Percentiles rank a stretch among this genome's conserved stretches.
These are phyloP conservation scores for Eudyptes chrysolophus DNA, from an alignment of 2,113 vertebrate species.

Conservation along the genomic window DNA sequence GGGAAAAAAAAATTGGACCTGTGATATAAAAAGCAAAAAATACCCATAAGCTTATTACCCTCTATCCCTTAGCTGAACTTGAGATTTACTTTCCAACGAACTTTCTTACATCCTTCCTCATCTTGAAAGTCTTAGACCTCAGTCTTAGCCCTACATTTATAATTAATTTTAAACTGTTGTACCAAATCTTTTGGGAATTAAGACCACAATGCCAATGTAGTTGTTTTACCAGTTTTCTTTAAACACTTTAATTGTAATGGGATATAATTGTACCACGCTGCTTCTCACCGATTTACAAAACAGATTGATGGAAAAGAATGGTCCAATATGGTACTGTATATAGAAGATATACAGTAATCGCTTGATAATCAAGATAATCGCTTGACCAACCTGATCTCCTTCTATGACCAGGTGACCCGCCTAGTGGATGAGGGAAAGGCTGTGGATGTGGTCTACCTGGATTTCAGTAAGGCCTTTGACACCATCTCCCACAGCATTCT, in stretches of 20 bases:
- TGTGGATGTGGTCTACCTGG: too few relatives aligned
- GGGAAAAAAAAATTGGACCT: background rate
- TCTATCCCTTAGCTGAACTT: background rate
- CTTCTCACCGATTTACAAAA: constrained; percentile 55
- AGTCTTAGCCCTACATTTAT: constrained; percentile 43
- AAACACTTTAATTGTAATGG: constrained; percentile 54
- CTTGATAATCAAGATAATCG: too few relatives aligned
- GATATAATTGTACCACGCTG: constrained; percentile 56
- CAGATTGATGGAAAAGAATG: background rate
- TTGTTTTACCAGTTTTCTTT: constrained; percentile 50
- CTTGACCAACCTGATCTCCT: too few relatives aligned
- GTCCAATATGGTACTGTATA: background rate
- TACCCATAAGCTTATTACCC: background rate
- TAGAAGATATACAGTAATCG: background rate
- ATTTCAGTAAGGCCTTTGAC: too few relatives aligned
- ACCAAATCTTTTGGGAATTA: constrained; percentile 52
- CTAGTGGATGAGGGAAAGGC: too few relatives aligned
- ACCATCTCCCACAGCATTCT: too few relatives aligned
- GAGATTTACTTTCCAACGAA: background rate
- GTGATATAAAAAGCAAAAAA: background rate
- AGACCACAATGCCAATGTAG: constrained; percentile 29
- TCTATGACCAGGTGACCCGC: too few relatives aligned
- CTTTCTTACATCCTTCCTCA: background rate
- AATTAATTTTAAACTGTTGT: constrained; percentile 62
- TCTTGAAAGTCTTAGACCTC: background rate